A percentile compares a stretch with the other conserved stretches of the same genome.
Evolutionary conservation across 2,797 vertebrate genomes (phyloP).

Genomic region (Scomberomorus guttatus): DNA sequence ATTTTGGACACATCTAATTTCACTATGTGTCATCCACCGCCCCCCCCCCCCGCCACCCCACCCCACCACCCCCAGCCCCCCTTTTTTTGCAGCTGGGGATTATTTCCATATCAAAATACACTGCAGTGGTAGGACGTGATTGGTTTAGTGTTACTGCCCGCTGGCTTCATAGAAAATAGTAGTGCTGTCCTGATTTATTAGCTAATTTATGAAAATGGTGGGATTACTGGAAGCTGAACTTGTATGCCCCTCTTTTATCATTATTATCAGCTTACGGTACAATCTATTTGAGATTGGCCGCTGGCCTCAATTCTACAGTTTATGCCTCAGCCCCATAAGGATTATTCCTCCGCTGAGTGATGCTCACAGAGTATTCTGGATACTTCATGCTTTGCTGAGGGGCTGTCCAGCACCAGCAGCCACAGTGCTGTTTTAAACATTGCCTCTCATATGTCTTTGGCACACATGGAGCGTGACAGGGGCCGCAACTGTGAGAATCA

Average conservation of each 20-base stretch:
- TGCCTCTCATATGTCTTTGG: conserved; percentile 40
- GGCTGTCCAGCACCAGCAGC: conserved; percentile 31
- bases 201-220: conserved; percentile 51
- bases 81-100: not conserved
- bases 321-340: conserved; percentile 57
- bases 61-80: not conserved
- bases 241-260: conserved; percentile 58
- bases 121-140: not conserved
- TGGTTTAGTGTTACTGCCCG: not conserved
- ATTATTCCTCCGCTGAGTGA: conserved; percentile 64
- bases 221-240: conserved; percentile 55
- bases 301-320: conserved; percentile 64
- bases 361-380: conserved; percentile 40
- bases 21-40: conserved; percentile 34
- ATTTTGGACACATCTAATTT: conserved; percentile 72
- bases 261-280: conserved; percentile 61
- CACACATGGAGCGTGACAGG: conserved; percentile 55
- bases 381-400: conserved; percentile 48
- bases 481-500: conserved; percentile 51
- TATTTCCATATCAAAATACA: conserved; percentile 13
- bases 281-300: conserved; percentile 67
- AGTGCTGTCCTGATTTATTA: conserved; percentile 27
- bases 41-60: too few species aligned
- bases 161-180: conserved; percentile 17
- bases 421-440: conserved; percentile 42